A percentile compares a stretch with the other conserved stretches of the same genome.
phyloP scores from a whole-genome alignment of 1,140 invertebrate species.

The Drosophila subpulchrella region DNA sequence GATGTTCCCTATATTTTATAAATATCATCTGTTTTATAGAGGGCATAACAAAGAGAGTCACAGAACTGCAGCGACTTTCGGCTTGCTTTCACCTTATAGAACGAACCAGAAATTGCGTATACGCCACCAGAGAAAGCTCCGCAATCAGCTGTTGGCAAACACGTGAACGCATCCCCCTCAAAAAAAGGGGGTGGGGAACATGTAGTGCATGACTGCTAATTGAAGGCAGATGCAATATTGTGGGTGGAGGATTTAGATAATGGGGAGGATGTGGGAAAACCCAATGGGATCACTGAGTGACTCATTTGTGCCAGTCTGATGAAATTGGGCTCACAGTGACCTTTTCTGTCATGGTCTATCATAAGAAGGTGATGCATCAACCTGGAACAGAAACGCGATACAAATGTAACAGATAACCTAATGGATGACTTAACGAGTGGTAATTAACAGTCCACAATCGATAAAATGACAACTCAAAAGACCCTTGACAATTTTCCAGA shows the following conservation, averaged over 20 bases:
- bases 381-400: not conserved
- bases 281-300: constrained; percentile 4
- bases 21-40: not conserved
- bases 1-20: no score
- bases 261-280: not conserved
- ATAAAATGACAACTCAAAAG: not conserved
- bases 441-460: not conserved
- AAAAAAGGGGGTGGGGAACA: not conserved
- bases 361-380: not conserved
- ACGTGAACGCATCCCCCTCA: constrained; percentile 16
- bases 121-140: constrained; percentile 18
- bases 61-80: constrained; percentile 3
- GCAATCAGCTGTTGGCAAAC: constrained; percentile 33
- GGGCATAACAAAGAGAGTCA: constrained; percentile 11
- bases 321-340: not conserved
- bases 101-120: constrained; percentile 43
- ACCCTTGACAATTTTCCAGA: not conserved
- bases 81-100: constrained; percentile 5
- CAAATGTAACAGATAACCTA: not conserved
- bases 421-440: not conserved
- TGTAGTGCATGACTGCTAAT: constrained; percentile 6
- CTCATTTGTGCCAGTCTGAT: constrained; percentile 2
- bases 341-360: not conserved
- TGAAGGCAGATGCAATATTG: constrained; percentile 7
- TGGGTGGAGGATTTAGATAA: constrained; percentile 1